Evolutionary conservation across 1,140 invertebrate species (phyloP).

Genomic region (Tribolium castaneum): DNA sequence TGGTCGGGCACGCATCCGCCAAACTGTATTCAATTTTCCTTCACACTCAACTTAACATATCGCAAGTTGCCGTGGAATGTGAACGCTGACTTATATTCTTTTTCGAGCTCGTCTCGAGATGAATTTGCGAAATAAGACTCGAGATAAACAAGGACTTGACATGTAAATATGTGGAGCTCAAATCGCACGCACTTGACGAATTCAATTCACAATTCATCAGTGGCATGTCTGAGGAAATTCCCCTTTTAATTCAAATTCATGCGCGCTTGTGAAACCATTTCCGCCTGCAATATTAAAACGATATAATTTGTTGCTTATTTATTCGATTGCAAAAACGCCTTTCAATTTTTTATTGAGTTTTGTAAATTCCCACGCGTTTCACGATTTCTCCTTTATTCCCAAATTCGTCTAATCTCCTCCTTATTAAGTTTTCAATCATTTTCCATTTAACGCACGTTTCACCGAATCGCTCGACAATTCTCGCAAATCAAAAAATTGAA

Average conservation of each 20-base stretch:
- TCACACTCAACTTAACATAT: constrained; percentile 12
- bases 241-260: constrained; percentile 7
- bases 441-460: constrained; percentile 2
- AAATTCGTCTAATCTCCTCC: constrained; percentile 1
- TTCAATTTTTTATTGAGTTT: constrained; percentile 11
- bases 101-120: background rate
- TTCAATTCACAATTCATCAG: constrained; percentile 1
- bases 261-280: background rate
- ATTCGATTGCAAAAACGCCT: background rate
- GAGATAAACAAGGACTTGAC: background rate
- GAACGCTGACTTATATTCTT: background rate
- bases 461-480: background rate
- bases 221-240: background rate
- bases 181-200: no score
- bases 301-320: background rate
- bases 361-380: background rate
- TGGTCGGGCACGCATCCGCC: background rate
- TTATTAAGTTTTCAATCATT: constrained; percentile 11
- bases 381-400: constrained; percentile 6
- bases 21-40: constrained; percentile 4
- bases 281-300: background rate
- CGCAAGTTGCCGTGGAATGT: background rate
- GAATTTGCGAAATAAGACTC: background rate
- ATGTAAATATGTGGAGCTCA: no score
- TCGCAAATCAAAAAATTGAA: no score